A percentile compares a stretch with the other conserved stretches of the same genome.
Conservation (phyloP, 35 echinoderm and acorn worm genomes). For the Anneissia japonica region DNA sequence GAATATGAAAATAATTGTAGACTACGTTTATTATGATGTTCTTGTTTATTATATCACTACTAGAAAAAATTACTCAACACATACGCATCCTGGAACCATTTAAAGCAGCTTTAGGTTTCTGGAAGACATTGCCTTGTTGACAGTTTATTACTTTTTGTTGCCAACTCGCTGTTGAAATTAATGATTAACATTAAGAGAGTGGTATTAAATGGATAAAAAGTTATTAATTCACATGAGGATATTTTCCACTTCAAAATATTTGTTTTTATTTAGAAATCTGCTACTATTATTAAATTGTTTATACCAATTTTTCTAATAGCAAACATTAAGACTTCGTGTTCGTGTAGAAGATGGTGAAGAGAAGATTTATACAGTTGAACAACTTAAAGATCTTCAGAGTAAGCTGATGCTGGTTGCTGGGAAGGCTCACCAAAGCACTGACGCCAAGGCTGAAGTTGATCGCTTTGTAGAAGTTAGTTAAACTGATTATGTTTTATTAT, state of each 20-base stretch:
- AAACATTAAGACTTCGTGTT: background rate
- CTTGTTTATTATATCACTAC: no score
- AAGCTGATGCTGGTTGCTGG: slow-evolving; percentile 4
- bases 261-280: background rate
- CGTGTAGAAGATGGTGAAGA: background rate
- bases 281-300: background rate
- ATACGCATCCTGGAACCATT: no score
- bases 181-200: no score
- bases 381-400: background rate
- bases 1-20: background rate
- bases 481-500: no score
- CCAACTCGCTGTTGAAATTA: no score
- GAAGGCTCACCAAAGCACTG: background rate
- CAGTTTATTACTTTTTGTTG: no score
- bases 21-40: no score
- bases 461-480: background rate
- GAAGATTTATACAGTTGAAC: background rate
- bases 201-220: no score
- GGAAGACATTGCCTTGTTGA: no score
- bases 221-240: no score
- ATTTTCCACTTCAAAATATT: background rate
- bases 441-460: background rate
- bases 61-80: no score
- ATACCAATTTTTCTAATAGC: background rate
- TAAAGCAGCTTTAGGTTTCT: no score